phyloP scores from a whole-genome alignment of 2,888 invertebrate species.

The Drosophila picticornis region DNA sequence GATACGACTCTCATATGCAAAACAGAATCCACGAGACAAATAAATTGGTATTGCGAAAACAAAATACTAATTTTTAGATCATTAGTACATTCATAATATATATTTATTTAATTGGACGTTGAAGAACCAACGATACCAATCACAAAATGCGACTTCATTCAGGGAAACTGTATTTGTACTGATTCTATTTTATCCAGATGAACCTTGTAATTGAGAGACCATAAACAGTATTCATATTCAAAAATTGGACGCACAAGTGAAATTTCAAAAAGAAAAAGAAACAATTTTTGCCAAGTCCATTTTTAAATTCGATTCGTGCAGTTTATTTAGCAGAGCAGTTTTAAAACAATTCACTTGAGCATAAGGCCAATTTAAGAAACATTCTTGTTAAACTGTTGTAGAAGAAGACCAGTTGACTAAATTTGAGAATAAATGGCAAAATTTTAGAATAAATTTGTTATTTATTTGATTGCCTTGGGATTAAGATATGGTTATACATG shows the following conservation, averaged over 20 bases:
- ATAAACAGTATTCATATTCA: background rate
- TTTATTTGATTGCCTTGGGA: constrained; percentile 9
- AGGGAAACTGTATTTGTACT: background rate
- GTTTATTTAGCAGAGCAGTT: background rate
- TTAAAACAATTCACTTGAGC: background rate
- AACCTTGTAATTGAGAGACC: background rate
- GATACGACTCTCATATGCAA: background rate
- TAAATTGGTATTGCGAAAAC: background rate
- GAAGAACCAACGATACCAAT: background rate
- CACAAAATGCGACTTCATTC: background rate
- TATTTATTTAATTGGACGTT: background rate
- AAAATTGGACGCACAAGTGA: background rate
- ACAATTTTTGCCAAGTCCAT: background rate
- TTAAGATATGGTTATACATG: background rate
- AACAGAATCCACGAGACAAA: background rate
- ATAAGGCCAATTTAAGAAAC: background rate
- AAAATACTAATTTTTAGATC: background rate
- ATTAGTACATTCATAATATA: background rate
- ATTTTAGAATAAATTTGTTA: constrained; percentile 20
- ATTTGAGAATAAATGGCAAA: background rate
- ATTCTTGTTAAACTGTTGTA: background rate
- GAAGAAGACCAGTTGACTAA: background rate
- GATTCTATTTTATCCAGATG: background rate
- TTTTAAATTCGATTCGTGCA: background rate
- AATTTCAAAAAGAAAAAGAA: background rate